These are phyloP conservation scores for Caenorhabditis macrosperma DNA, from an alignment of 2,888 invertebrate species.

Conservation along the genomic window DNA sequence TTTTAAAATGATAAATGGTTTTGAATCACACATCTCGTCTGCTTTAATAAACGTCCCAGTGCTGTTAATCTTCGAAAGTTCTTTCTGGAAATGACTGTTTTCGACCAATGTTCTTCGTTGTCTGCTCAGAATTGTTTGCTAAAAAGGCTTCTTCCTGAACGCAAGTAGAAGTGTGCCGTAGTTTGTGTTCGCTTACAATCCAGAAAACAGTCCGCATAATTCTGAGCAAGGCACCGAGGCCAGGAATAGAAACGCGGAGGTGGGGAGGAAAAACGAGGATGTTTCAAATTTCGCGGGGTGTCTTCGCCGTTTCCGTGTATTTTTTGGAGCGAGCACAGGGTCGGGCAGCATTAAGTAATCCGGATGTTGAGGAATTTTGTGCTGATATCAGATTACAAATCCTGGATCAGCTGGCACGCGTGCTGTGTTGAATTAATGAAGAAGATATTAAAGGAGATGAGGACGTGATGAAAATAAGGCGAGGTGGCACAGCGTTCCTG, in stretches of 20 bases:
- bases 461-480: not conserved
- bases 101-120: too few relatives aligned
- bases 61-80: too few relatives aligned
- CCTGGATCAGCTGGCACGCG: conserved; percentile 22
- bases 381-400: conserved; percentile 34
- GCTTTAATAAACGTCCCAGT: too few relatives aligned
- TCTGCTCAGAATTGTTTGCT: too few relatives aligned
- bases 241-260: not conserved
- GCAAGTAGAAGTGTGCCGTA: too few relatives aligned
- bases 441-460: not conserved
- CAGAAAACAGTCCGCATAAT: too few relatives aligned
- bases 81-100: too few relatives aligned
- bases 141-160: too few relatives aligned
- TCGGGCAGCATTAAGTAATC: conserved; percentile 19
- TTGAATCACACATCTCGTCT: too few relatives aligned
- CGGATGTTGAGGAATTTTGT: conserved; percentile 39
- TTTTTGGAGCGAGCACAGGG: not conserved
- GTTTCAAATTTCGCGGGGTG: conserved; percentile 28
- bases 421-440: not conserved
- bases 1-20: too few relatives aligned
- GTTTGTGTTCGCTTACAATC: too few relatives aligned
- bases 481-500: not conserved
- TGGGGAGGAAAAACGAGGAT: not conserved
- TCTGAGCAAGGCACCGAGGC: not conserved
- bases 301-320: conserved; percentile 20